Evolutionary conservation across 2,113 vertebrate genomes (phyloP), one percentile per base, ranked within the genome.

Genomic region (Indicator maculatus): DNA sequence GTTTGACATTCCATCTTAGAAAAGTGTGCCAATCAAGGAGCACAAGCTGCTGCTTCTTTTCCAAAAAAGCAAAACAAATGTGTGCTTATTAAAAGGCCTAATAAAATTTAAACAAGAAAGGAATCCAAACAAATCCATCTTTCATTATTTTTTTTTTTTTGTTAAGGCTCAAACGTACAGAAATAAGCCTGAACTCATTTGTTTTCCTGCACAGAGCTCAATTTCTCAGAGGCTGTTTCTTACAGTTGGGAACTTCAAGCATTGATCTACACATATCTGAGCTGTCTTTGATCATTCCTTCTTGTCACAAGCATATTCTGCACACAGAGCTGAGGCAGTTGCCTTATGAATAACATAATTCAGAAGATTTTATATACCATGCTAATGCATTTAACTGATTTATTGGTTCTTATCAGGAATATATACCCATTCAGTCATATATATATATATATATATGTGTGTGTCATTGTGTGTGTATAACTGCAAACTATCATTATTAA

Each of bases 191-290:
- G 30, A 58, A 82, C 9, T 76, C 18, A 63, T 79, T 94, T 89
- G 12, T 80, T 91, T 87, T 89, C 20, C 45, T 83, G 21, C 38
- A 60, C 41, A 89, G 50, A 36, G 30, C 41, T 92, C 61, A 26
- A 56, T 63, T 87, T 95, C 83, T 86, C 56, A 75, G 64, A 75
- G 36, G 74, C 17, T 12, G 1, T 56, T 88, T 65, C 14, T 60
- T 67, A 17, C 21, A 67, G 33, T 16, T 0, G 0, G 19, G 33
- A 91, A 78, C 47, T 88, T 74, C 26, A 93, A 75, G 53, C 75
- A 93, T 74, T 95, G 87, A 93, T 93, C 79, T 89, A n/a, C n/a
- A 91, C 23, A 55, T 67, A 91, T 74, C 67, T 83, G 86, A 89
- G 87, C 70, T 81, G 85, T 45, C 75, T 95, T 95, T 95, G 87